phyloP scores from a whole-genome alignment of 2,888 invertebrate genomes.

The Drosophila mulleri region DNA sequence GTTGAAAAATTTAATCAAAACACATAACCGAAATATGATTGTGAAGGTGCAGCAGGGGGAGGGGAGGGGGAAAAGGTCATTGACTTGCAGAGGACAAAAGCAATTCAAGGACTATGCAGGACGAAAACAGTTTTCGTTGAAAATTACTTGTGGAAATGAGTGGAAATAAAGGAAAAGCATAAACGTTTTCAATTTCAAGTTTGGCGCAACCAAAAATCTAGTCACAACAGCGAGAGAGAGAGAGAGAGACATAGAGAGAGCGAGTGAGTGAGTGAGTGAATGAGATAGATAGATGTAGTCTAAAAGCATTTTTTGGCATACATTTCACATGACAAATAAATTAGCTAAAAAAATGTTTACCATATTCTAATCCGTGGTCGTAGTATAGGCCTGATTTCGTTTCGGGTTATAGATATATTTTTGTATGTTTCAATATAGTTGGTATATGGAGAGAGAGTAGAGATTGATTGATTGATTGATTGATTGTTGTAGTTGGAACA shows the following conservation, averaged over 20 bases:
- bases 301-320: constrained; percentile 52
- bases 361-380: constrained; percentile 97
- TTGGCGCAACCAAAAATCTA: constrained; percentile 17
- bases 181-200: constrained; percentile 13
- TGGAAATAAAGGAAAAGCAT: background rate
- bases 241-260: background rate
- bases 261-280: background rate
- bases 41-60: constrained; percentile 27
- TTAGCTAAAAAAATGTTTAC: constrained; percentile 88
- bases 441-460: constrained; percentile 25
- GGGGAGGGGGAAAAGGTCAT: background rate
- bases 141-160: constrained; percentile 10
- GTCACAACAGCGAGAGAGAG: constrained; percentile 16
- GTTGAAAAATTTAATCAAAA: constrained; percentile 56
- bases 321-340: constrained; percentile 72
- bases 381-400: constrained; percentile 90
- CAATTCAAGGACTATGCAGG: constrained; percentile 30
- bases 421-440: constrained; percentile 22
- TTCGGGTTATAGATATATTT: constrained; percentile 35
- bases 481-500: constrained; percentile 28
- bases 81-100: constrained; percentile 5
- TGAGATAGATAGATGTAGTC: constrained; percentile 26
- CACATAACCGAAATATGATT: constrained; percentile 44
- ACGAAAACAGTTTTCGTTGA: constrained; percentile 12
- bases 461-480: constrained; percentile 11